phyloP scores from a whole-genome alignment of 2,888 invertebrate genomes.

The Heliconius aoede region DNA sequence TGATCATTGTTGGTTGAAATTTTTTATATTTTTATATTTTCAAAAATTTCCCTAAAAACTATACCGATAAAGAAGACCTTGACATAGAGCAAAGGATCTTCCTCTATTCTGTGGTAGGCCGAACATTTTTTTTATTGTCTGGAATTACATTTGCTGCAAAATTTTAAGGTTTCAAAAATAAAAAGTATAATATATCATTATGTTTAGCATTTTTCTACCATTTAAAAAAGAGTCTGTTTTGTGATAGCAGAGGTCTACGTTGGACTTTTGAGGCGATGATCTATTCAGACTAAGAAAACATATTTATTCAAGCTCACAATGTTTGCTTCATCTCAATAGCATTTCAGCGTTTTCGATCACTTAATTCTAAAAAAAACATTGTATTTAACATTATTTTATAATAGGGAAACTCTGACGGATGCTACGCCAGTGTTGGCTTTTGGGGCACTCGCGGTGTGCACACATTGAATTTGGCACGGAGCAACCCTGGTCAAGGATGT shows the following conservation, averaged over 20 bases:
- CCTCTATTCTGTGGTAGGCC: not conserved
- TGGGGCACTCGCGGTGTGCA: constrained; percentile 69
- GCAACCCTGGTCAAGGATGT: constrained; percentile 78
- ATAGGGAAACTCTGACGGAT: constrained; percentile 64
- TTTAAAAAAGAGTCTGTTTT: too few species aligned
- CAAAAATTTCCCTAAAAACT: not conserved
- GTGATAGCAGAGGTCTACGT: too few species aligned
- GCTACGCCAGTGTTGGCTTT: constrained; percentile 74
- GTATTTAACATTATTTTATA: not conserved
- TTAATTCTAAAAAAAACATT: not conserved
- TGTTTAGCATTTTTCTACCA: too few species aligned
- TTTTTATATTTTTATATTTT: not conserved
- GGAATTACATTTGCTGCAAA: not conserved
- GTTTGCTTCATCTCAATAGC: not conserved
- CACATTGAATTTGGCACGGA: constrained; percentile 78
- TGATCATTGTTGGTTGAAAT: not conserved
- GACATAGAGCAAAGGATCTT: not conserved
- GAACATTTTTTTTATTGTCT: not conserved
- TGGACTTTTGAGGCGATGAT: not conserved
- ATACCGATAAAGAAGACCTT: not conserved
- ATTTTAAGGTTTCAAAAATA: not conserved
- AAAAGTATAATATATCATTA: too few species aligned
- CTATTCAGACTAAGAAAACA: not conserved
- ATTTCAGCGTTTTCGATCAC: not conserved
- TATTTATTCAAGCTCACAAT: not conserved